These are phyloP conservation scores for Chlorops oryzae DNA, from an alignment of 1,140 invertebrate genomes.

Conservation along the genomic window DNA sequence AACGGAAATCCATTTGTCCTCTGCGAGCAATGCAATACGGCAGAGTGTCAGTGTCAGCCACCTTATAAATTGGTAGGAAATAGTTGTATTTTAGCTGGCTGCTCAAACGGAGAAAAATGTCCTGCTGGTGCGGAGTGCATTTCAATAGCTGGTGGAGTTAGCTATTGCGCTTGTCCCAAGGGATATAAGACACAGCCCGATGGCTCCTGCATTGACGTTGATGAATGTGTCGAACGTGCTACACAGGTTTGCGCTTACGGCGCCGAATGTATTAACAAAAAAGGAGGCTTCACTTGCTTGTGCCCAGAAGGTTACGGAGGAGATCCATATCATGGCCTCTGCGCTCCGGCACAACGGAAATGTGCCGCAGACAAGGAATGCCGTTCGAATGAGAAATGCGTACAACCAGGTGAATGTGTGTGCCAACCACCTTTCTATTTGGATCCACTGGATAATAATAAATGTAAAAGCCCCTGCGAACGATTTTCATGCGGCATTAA, in stretches of 20 bases:
- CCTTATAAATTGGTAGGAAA: conserved; percentile 77
- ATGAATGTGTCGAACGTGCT: conserved; percentile 72
- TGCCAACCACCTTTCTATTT: conserved; percentile 83
- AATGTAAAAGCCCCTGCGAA: conserved; percentile 84
- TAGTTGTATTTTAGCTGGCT: conserved; percentile 76
- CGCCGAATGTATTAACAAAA: conserved; percentile 76
- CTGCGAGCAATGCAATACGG: conserved; percentile 77
- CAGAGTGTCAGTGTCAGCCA: conserved; percentile 78
- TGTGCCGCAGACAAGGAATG: conserved; percentile 79
- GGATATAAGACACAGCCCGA: conserved; percentile 67
- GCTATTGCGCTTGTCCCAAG: conserved; percentile 82
- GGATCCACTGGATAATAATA: conserved; percentile 69
- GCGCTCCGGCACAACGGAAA: conserved; percentile 70
- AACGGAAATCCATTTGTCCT: conserved; percentile 81
- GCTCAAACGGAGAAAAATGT: conserved; percentile 69
- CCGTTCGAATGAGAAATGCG: conserved; percentile 78
- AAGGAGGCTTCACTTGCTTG: conserved; percentile 70
- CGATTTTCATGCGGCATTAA: conserved; percentile 86
- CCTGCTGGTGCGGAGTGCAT: conserved; percentile 80
- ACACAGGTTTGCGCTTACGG: conserved; percentile 71
- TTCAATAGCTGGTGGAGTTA: conserved; percentile 79
- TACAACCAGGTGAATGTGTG: conserved; percentile 81
- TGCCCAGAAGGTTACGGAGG: conserved; percentile 72
- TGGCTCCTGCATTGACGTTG: conserved; percentile 73
- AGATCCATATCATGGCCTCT: conserved; percentile 62